Conservation (phyloP, 1,140 invertebrate genomes). For the Octopus bimaculoides region DNA sequence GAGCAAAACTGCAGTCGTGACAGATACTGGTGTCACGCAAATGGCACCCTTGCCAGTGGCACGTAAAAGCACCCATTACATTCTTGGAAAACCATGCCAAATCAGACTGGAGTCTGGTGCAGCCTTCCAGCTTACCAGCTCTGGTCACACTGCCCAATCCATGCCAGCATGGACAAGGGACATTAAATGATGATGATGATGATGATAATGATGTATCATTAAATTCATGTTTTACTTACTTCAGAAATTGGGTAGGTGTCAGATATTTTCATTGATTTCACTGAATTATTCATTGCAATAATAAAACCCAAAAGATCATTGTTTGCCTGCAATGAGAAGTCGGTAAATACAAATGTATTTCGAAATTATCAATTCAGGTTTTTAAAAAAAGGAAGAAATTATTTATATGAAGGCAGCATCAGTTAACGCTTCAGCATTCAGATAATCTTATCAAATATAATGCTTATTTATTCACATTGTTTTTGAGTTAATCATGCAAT, state of each 20-base stretch:
- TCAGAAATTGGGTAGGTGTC: constrained; percentile 61
- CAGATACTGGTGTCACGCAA: no score
- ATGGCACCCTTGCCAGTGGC: no score
- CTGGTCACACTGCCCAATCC: neutral
- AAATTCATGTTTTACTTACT: constrained; percentile 56
- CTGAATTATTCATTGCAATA: constrained; percentile 77
- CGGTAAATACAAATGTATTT: no score
- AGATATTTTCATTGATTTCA: constrained; percentile 74
- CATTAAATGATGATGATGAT: neutral
- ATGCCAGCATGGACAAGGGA: neutral
- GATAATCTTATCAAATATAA: no score
- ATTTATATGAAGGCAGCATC: no score
- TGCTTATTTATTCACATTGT: no score
- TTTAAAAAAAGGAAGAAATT: no score
- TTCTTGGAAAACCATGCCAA: neutral
- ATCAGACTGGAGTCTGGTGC: neutral
- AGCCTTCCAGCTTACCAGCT: neutral
- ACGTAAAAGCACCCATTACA: no score
- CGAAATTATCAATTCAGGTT: no score
- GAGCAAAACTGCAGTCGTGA: no score
- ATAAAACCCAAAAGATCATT: constrained; percentile 86
- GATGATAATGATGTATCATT: neutral
- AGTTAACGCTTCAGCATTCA: no score
- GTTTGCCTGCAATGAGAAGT: constrained; percentile 45
- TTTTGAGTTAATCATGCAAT: no score